Percentiles rank a stretch among this genome's conserved stretches.
phyloP scores from a whole-genome alignment of 2,113 vertebrate genomes.

The Percina caprodes region DNA sequence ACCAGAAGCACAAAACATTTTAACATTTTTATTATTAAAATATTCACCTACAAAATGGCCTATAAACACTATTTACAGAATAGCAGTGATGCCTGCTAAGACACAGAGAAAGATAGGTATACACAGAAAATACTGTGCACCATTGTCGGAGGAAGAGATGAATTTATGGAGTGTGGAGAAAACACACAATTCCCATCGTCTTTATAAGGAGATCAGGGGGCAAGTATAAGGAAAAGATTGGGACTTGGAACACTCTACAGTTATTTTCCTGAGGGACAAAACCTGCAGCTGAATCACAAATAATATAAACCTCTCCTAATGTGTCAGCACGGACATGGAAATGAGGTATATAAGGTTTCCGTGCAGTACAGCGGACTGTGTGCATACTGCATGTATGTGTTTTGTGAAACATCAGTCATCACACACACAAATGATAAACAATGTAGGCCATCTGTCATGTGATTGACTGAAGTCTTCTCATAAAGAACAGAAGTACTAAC shows the following conservation, averaged over 20 bases:
- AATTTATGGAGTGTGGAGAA: slow-evolving; percentile 44
- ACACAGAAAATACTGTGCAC: slow-evolving; percentile 67
- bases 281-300: slow-evolving; percentile 70
- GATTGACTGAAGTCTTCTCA: slow-evolving; percentile 9
- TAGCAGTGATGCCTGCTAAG: slow-evolving; percentile 74
- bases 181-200: slow-evolving; percentile 40
- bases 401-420: slow-evolving; percentile 25
- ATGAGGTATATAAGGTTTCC: slow-evolving; percentile 79
- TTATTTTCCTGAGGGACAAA: slow-evolving; percentile 83
- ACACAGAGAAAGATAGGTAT: slow-evolving; percentile 70
- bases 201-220: slow-evolving; percentile 26
- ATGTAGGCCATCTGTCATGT: slow-evolving; percentile 12
- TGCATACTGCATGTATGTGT: slow-evolving; percentile 14
- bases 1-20: slow-evolving; percentile 61
- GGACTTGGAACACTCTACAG: slow-evolving; percentile 46
- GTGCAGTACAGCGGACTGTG: slow-evolving; percentile 49
- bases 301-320: slow-evolving; percentile 64
- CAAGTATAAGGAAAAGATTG: slow-evolving; percentile 26
- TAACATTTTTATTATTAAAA: slow-evolving; percentile 88
- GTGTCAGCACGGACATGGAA: slow-evolving; percentile 71
- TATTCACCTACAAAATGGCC: slow-evolving; percentile 87
- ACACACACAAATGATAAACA: slow-evolving; percentile 23
- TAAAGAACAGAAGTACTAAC: slow-evolving; percentile 4
- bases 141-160: slow-evolving; percentile 59
- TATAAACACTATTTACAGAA: slow-evolving; percentile 88